Conservation (phyloP, 2,113 vertebrate species). For the Peromyscus californicus region DNA sequence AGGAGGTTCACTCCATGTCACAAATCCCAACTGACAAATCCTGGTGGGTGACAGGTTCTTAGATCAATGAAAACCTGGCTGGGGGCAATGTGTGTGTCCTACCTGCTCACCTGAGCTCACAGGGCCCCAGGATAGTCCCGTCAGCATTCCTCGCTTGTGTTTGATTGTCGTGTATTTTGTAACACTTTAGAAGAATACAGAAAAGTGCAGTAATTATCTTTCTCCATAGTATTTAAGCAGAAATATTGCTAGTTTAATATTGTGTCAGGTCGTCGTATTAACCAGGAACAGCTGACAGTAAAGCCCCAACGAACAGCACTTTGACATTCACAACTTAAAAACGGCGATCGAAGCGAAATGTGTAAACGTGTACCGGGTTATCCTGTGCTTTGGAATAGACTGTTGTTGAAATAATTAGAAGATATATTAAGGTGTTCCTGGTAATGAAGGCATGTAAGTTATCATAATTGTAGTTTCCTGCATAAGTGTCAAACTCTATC, state of each 20-base stretch:
- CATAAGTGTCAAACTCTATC: constrained; percentile 90
- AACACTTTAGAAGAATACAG: constrained; percentile 87
- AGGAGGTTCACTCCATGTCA: constrained; percentile 85
- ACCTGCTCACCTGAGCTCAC: constrained; percentile 7
- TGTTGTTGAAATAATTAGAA: constrained; percentile 89
- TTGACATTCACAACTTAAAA: constrained; percentile 84
- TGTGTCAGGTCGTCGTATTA: constrained; percentile 87
- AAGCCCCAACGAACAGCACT: constrained; percentile 85
- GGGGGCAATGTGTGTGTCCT: not conserved
- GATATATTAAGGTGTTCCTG: constrained; percentile 89
- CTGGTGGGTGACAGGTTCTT: constrained; percentile 33
- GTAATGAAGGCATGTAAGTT: constrained; percentile 91
- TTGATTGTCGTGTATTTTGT: constrained; percentile 89
- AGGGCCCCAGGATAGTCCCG: constrained; percentile 62
- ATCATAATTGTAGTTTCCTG: constrained; percentile 90
- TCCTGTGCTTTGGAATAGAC: constrained; percentile 89
- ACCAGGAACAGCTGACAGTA: constrained; percentile 87
- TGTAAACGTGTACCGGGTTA: constrained; percentile 89
- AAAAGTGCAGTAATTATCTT: constrained; percentile 87
- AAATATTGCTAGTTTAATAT: constrained; percentile 88
- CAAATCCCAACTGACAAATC: constrained; percentile 29
- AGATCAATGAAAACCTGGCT: not conserved
- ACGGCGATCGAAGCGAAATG: constrained; percentile 89
- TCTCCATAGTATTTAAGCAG: constrained; percentile 89
- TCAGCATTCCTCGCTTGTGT: constrained; percentile 87